Evolutionary conservation across 2,797 vertebrate genomes (phyloP), one percentile per base, ranked within the genome.

Genomic region (Chelon labrosus): DNA sequence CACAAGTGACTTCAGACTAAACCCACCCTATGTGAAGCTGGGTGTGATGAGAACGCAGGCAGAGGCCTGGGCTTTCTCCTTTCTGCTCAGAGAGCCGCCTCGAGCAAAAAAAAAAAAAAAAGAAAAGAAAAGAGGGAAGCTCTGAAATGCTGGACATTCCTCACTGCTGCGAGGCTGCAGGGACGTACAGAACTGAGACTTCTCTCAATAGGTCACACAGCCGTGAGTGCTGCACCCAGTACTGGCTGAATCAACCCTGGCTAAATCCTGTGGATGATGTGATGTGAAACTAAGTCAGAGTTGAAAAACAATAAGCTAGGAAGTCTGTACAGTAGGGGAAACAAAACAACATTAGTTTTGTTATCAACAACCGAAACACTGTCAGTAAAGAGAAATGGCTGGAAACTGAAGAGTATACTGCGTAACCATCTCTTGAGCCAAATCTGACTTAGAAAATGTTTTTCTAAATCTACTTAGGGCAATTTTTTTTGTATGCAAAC

Each of bases 11-110:
- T 78, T 81, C 75, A 88, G 72, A 73, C 74, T 37, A 51, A 78
- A 83, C 90, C 88, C 84, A 55, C 87, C 88, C 87, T 73, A 65
- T 5, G 11, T 64, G 38, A 71, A 85, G 71, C 77, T 77, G 83
- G 77, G 71, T 76, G 70, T 63, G 79, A 73, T 80, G 59, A 53
- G 54, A 77, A 63, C 38, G 1, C 35, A 67, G 55, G 56, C 44
- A 1, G 5, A 70, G 60, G 74, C 37, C 46, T 62, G 19, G 2
- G 47, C 53, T 49, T 7, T 22, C 49, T 79, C 38, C 31, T 72
- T 22, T 47, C 53, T 68, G 22, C 63, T 53, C 60, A 77, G 38
- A 77, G 59, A 63, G 37, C 44, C 57, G 85, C 75, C 51, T 80
- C 2, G 0, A 41, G 64, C 72, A 8, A 49, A 64, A 46, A 16